Conservation (phyloP, 2,113 vertebrate species). For the Microcebus ravelobensis region DNA sequence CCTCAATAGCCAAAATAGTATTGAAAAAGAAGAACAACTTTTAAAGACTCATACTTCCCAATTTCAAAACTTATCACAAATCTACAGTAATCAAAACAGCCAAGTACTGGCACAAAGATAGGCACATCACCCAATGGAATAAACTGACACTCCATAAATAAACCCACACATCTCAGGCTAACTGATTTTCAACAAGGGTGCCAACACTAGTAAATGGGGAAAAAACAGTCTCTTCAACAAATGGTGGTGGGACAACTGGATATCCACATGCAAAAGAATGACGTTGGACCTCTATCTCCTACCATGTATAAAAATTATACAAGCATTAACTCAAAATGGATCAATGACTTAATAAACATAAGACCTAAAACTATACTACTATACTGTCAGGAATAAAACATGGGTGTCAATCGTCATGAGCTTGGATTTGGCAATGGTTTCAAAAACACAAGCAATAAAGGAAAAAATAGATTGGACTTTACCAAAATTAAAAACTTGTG, state of each 20-base stretch:
- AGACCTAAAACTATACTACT: constrained; percentile 20
- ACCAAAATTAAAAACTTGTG: neutral
- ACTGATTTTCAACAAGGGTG: neutral
- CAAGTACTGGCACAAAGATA: neutral
- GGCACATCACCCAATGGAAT: neutral
- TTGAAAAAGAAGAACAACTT: neutral
- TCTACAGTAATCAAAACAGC: neutral
- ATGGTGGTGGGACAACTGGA: neutral
- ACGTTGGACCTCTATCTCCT: neutral
- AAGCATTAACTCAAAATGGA: neutral
- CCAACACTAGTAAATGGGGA: neutral
- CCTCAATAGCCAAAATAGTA: neutral
- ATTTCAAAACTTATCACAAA: constrained; percentile 20
- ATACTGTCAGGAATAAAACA: neutral
- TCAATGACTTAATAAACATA: neutral
- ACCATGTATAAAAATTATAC: neutral
- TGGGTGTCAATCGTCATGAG: neutral
- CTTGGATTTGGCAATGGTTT: neutral
- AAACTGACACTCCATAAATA: neutral
- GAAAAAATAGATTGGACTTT: neutral
- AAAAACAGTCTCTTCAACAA: neutral
- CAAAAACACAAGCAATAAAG: neutral
- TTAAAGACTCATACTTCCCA: neutral
- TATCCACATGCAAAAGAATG: neutral
- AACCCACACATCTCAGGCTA: neutral